Base-by-base conservation (phyloP, 2,888 invertebrate genomes). In the Formica aserva region DNA sequence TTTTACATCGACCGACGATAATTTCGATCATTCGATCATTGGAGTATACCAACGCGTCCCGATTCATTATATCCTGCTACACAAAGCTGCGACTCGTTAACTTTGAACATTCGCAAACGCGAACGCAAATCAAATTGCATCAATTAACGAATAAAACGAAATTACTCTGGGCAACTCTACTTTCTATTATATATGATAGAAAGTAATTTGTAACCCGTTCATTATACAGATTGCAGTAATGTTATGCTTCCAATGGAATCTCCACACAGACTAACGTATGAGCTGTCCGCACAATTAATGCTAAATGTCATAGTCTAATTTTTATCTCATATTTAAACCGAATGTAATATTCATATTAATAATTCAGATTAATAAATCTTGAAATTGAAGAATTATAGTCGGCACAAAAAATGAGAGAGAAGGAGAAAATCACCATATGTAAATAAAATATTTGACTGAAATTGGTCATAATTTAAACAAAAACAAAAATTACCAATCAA, bases 91-190 rank as follows among this genome's bases (percentile, higher is more conserved):
- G 26, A 60, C 71, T 62, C 78, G 78, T 72, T 80, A 80, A 71
- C 78, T 80, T 80, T 45, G 60, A 35, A 71, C 60, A 13, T 60
- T 60, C 55, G 18, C 72, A 26, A 72, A 26, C 57, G 57, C 69
- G 57, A 66, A 77, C 41, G 67, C 41, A 69, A 60, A 71, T 78
- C 78, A 71, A 80, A 80, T 71, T 45, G 45, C 72, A 80, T 80
- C 48, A 72, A 80, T 80, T 71, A 80, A 71, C 60, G 32, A 78
- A 71, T 35, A 32, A 4, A 60, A 45, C 45, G 32, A 60, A 71
- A 80, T 71, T 77, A 38, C 41, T n/a, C n/a, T n/a, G n/a, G 35
- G 32, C 45, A 45, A 71, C 18, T 26, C 57, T n/a, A 29, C 55
- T 71, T 71, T 60, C 60, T 60, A 60, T 80, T 60, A 60, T 60